These are phyloP conservation scores for Eunapius fragilis DNA, from an alignment of 37 sponge, comb jelly and placozoan species.

Conservation along the genomic window DNA sequence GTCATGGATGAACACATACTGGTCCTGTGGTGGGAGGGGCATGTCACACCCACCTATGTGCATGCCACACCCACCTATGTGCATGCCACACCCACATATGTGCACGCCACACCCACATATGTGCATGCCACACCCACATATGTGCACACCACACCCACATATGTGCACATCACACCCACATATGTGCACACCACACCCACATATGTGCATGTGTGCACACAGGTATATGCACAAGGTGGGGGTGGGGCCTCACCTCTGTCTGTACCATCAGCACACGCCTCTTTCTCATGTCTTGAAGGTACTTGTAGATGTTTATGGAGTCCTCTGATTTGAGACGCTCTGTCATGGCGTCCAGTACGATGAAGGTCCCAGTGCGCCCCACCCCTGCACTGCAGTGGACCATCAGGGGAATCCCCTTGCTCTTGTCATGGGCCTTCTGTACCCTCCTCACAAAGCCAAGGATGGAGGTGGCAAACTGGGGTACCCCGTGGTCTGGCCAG, in stretches of 20 bases:
- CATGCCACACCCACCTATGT: too few relatives aligned
- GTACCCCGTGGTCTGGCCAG: slow-evolving; percentile 83
- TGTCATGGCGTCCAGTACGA: slow-evolving; percentile 47
- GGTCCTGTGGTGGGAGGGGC: slow-evolving; percentile 27
- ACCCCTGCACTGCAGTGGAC: slow-evolving; percentile 82
- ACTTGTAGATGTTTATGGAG: slow-evolving; percentile 36
- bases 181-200: too few relatives aligned
- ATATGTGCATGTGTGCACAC: too few relatives aligned
- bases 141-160: too few relatives aligned
- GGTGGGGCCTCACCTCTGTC: slow-evolving; percentile 44
- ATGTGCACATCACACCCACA: too few relatives aligned
- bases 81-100: neutral
- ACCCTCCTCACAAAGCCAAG: slow-evolving; percentile 51
- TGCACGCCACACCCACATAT: neutral
- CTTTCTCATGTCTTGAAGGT: slow-evolving; percentile 21
- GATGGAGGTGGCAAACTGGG: slow-evolving; percentile 66
- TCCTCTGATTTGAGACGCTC: slow-evolving; percentile 30
- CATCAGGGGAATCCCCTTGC: slow-evolving; percentile 28
- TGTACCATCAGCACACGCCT: slow-evolving; percentile 55
- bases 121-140: too few relatives aligned
- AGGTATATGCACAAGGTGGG: too few relatives aligned
- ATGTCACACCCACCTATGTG: neutral
- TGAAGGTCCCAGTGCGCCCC: slow-evolving; percentile 67
- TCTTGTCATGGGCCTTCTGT: slow-evolving; percentile 33
- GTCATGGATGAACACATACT: slow-evolving; percentile 82